Percentiles rank a stretch among this genome's conserved stretches.
Evolutionary conservation across 2,797 vertebrate species (phyloP).

Genomic region (Petrocephalus sullivani): DNA sequence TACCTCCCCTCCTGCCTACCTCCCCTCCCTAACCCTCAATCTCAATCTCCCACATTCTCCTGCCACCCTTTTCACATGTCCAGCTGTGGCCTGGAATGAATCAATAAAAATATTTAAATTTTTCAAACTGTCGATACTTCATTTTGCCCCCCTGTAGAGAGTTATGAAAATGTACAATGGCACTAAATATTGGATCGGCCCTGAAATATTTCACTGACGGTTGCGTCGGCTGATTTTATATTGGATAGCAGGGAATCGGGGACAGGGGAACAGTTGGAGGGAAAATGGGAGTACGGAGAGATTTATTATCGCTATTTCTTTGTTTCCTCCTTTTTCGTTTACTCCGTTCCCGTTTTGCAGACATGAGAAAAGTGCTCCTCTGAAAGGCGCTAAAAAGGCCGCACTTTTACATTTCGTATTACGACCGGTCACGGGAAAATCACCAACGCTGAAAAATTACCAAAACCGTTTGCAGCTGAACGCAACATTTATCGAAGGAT

Average conservation of each 20-base stretch:
- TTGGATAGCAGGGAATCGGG: slow-evolving; percentile 25
- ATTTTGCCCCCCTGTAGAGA: slow-evolving; percentile 31
- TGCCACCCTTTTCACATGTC: background rate
- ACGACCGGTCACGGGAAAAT: background rate
- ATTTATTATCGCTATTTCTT: slow-evolving; percentile 20
- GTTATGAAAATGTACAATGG: slow-evolving; percentile 28
- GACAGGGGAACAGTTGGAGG: background rate
- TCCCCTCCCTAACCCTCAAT: background rate
- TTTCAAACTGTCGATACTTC: slow-evolving; percentile 59
- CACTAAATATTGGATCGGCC: slow-evolving; percentile 27
- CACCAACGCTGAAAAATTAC: background rate
- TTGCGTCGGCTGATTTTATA: slow-evolving; percentile 37
- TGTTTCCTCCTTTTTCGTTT: slow-evolving; percentile 10
- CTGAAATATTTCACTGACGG: slow-evolving; percentile 36
- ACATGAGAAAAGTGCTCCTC: background rate
- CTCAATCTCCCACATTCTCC: slow-evolving; percentile 6
- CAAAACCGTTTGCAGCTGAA: background rate
- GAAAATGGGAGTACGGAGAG: background rate
- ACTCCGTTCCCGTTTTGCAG: background rate
- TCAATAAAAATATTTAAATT: slow-evolving; percentile 46
- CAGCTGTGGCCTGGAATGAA: background rate
- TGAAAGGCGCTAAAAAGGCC: background rate
- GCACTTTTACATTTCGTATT: background rate
- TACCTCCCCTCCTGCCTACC: background rate
- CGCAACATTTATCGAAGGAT: background rate